Conservation (phyloP, 2,113 vertebrate genomes). For the Amia ocellicauda region DNA sequence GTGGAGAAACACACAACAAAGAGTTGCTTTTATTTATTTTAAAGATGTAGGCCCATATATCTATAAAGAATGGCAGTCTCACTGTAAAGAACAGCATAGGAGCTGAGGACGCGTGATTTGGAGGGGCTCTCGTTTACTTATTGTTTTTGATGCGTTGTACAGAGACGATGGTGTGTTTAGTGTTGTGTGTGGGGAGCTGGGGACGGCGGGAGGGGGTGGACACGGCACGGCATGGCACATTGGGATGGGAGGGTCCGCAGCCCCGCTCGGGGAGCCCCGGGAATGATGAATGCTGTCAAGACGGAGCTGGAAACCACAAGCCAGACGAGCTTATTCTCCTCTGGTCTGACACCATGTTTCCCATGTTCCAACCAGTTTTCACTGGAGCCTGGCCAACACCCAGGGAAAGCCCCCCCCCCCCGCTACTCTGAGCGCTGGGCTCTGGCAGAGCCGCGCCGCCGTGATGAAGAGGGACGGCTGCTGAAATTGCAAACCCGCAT, state of each 20-base stretch:
- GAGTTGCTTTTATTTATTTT: no score
- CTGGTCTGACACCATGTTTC: slow-evolving; percentile 83
- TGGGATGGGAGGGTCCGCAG: slow-evolving; percentile 60
- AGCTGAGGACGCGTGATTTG: no score
- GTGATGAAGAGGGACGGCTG: slow-evolving; percentile 49
- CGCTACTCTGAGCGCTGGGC: slow-evolving; percentile 20
- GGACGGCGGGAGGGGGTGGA: slow-evolving; percentile 7
- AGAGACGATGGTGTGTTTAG: no score
- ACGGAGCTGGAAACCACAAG: slow-evolving; percentile 79
- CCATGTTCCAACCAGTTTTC: slow-evolving; percentile 89
- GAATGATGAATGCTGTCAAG: slow-evolving; percentile 28
- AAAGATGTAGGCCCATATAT: no score
- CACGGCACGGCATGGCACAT: no score
- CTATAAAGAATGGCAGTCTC: no score
- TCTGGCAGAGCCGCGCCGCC: slow-evolving; percentile 56
- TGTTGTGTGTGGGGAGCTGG: slow-evolving; percentile 4
- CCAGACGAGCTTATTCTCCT: slow-evolving; percentile 82
- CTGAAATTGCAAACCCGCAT: slow-evolving; percentile 35
- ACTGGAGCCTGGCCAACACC: slow-evolving; percentile 79
- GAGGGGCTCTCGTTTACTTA: no score
- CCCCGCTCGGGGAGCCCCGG: slow-evolving; percentile 41
- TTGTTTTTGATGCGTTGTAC: no score
- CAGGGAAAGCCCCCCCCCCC: slow-evolving; percentile 56
- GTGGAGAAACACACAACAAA: no score
- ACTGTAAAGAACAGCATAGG: no score